Evolutionary conservation across 2,797 vertebrate species (phyloP), one percentile per base, ranked within the genome.

Genomic region (Bradypodion pumilum): DNA sequence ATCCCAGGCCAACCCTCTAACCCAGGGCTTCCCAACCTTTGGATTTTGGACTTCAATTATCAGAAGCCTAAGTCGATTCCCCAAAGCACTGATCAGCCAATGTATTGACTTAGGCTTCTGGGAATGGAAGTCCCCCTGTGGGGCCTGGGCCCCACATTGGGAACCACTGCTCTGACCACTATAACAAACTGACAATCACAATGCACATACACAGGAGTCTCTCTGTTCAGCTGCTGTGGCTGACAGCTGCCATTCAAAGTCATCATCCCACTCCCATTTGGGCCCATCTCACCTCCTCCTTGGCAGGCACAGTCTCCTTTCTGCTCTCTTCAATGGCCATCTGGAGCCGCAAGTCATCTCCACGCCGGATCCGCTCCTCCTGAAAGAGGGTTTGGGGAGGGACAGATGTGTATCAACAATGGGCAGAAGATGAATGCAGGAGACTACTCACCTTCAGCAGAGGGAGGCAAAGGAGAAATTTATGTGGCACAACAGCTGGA

Each of bases 311-410:
- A 1, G 97, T 97, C 93, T 97, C 97, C 90, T 97, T 96, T 95
- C 91, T 97, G 95, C 98, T 98, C 94, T 99, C 98, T 89, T 99
- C 98, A 0, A 98, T 96, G 86, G 98, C 98, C 98, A 99, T 98
- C 95, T 98, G 97, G 87, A 99, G 96, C 89, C 98, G 96, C 88
- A 99, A 95, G 91, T 99, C 97, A 3, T 99, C 98, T 16, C 98
- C 98, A 40, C 98, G 95, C 60, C 97, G 97, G 87, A 99, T 96
- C 76, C 98, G 95, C 91, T 98, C 97, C 92, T 98, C 98, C 98
- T 98, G 94, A 27, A 78, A 72, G 52, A 37, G 62, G 56, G 35
- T 69, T 37, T 73, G 56, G 62, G 32, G 19, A 40, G 12, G 9
- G 23, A 69, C n/a, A 19, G 2, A 52, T 82, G 44, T 4, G 21